These are phyloP conservation scores for Eudemis profundana DNA, from an alignment of 2,888 invertebrate species.

Conservation along the genomic window DNA sequence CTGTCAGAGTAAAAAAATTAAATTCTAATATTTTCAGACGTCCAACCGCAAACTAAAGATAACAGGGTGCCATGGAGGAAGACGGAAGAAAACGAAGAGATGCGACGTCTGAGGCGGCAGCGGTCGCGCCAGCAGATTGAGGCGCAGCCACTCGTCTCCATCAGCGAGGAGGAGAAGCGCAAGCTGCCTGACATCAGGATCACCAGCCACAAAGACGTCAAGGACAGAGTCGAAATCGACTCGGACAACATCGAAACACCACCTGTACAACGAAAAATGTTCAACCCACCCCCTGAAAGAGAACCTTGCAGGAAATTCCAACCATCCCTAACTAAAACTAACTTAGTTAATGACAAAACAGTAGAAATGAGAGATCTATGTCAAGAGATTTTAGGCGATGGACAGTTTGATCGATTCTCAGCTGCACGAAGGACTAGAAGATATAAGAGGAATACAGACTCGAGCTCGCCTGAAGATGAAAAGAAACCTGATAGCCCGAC, in stretches of 20 bases:
- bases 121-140: constrained; percentile 82
- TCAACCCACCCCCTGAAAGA: constrained; percentile 87
- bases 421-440: constrained; percentile 92
- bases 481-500: constrained; percentile 74
- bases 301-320: constrained; percentile 85
- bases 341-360: constrained; percentile 61
- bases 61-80: constrained; percentile 92
- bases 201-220: constrained; percentile 60
- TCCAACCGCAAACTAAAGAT: constrained; percentile 90
- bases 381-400: constrained; percentile 87
- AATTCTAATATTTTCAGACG: constrained; percentile 79
- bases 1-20: no score
- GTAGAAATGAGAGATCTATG: constrained; percentile 77
- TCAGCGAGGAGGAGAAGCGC: constrained; percentile 87
- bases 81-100: constrained; percentile 88
- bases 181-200: constrained; percentile 80
- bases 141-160: constrained; percentile 81
- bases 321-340: constrained; percentile 61
- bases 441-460: constrained; percentile 88
- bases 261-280: constrained; percentile 90
- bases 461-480: constrained; percentile 85
- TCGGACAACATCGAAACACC: constrained; percentile 96
- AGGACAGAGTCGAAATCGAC: constrained; percentile 92
- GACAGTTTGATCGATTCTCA: constrained; percentile 94
- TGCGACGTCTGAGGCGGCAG: constrained; percentile 85